Percentiles rank a stretch among this genome's conserved stretches.
phyloP scores from a whole-genome alignment of 2,113 vertebrate genomes.

The Centropus unirufus region DNA sequence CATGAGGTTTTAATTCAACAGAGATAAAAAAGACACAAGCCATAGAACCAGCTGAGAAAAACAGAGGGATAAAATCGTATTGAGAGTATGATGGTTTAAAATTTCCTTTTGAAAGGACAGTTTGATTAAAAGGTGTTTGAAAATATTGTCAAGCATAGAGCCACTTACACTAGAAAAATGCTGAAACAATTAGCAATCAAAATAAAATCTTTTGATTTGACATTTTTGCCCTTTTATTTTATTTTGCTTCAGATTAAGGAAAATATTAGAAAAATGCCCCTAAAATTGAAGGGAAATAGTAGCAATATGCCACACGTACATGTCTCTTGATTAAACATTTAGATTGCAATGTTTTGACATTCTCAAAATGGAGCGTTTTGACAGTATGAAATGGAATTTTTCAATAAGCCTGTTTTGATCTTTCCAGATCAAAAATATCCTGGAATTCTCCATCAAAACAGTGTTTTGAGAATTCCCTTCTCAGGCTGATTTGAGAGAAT shows the following conservation, averaged over 20 bases:
- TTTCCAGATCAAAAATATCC: constrained; percentile 37
- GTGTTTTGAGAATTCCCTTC: not conserved
- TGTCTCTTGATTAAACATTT: constrained; percentile 54
- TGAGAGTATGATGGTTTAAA: not conserved
- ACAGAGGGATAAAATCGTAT: not conserved
- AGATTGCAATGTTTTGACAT: constrained; percentile 22
- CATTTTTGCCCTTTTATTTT: constrained; percentile 13
- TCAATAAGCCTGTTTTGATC: constrained; percentile 58
- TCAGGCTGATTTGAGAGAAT: not conserved
- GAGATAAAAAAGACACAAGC: not conserved
- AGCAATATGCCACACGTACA: not conserved
- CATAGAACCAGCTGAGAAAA: not conserved
- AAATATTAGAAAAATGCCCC: not conserved
- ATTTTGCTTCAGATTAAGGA: constrained; percentile 24
- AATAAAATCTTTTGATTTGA: constrained; percentile 46
- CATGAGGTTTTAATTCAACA: constrained; percentile 28
- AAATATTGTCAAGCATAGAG: not conserved
- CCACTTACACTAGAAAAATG: not conserved
- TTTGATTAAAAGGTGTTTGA: constrained; percentile 25
- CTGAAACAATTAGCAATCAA: constrained; percentile 54
- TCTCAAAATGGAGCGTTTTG: constrained; percentile 17
- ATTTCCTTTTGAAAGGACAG: not conserved
- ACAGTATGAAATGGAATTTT: constrained; percentile 41
- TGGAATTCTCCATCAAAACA: not conserved
- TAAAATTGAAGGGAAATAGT: not conserved